Evolutionary conservation across 2,113 vertebrate genomes (phyloP), one percentile per base, ranked within the genome.

Genomic region (Clupea harengus): DNA sequence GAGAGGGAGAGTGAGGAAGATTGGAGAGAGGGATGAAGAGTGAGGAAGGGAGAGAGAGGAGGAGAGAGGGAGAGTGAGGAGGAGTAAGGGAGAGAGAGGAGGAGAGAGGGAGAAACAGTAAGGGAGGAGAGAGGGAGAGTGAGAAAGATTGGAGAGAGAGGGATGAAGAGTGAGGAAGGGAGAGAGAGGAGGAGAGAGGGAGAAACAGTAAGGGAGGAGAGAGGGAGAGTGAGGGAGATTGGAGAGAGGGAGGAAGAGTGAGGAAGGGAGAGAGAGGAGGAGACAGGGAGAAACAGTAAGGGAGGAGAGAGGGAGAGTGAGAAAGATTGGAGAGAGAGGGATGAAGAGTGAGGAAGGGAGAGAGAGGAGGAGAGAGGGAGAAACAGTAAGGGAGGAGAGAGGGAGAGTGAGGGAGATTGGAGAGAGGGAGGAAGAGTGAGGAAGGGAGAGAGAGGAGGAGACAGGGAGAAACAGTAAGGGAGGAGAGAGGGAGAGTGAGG

Each of bases 41-140:
- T n/a, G n/a, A n/a, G n/a, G n/a, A n/a, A n/a, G n/a, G n/a, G n/a
- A n/a, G n/a, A n/a, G n/a, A n/a, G n/a, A n/a, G n/a, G n/a, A n/a
- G n/a, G n/a, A n/a, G n/a, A n/a, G n/a, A n/a, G n/a, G n/a, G n/a
- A n/a, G n/a, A n/a, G 84, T 83, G 47, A 25, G 7, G 45, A n/a
- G n/a, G n/a, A n/a, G n/a, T n/a, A n/a, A n/a, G n/a, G n/a, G n/a
- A n/a, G n/a, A 7, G 7, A 46, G 7, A 46, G n/a, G n/a, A n/a
- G n/a, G n/a, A n/a, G 78, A 86, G 85, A 87, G 88, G 83, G 84
- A 84, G 84, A n/a, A n/a, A n/a, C n/a, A 85, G 86, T 15, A 47
- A 22, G 13, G 22, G 28, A 44, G 32, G 60, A 80, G 54, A 54
- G 60, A 85, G 2, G 39, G 39, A 39, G 39, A 39, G 72, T 10